Base-by-base conservation (phyloP, 2,113 vertebrate genomes). In the Entosphenus tridentatus region DNA sequence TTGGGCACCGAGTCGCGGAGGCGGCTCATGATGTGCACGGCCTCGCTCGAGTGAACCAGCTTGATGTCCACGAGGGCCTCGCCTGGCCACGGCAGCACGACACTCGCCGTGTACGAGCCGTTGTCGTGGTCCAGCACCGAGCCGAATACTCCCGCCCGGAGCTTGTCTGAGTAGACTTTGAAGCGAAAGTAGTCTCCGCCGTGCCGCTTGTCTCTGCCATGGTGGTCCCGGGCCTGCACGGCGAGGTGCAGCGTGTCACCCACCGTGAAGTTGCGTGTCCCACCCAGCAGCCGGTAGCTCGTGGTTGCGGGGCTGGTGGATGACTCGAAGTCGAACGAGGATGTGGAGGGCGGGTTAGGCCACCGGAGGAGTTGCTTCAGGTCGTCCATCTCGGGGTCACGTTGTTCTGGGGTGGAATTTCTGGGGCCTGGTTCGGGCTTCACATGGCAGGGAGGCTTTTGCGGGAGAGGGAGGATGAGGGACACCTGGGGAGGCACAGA, bases 1-100 rank as follows among this genome's bases (percentile, higher is more conserved):
- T 95, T 86, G 0, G 90, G 83, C 55, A 76, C 83, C 57, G 88
- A 84, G 73, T 91, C 81, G 68, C 84, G 81, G 54, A 98, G 78
- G 12, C 82, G 67, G n/a, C 68, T 68, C 12, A 77, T 56, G 10
- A 78, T 69, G 56, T 70, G 68, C 58, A 78, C 74, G 12, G 71
- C 76, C 56, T 77, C 76, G 16, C 77, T 77, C 57, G 76, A 74
- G 70, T 77, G 75, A 13, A 77, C 69, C 17, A 77, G 57, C 10
- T 71, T 72, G 55, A 77, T 56, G 11, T 73, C 69, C 13, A 77
- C 72, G 16, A 69, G 71, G 11, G 75, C 75, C 8, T 65, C 57
- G 3, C 76, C 76, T 1, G 71, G 57, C 76, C 76, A 77, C 3
- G 69, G 72, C 55, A 77, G 68, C 5, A 67, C 21, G 16, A 77